Percentiles rank a stretch among this genome's conserved stretches.
Conservation (phyloP, 2,113 vertebrate genomes). For the Xerus inauris region DNA sequence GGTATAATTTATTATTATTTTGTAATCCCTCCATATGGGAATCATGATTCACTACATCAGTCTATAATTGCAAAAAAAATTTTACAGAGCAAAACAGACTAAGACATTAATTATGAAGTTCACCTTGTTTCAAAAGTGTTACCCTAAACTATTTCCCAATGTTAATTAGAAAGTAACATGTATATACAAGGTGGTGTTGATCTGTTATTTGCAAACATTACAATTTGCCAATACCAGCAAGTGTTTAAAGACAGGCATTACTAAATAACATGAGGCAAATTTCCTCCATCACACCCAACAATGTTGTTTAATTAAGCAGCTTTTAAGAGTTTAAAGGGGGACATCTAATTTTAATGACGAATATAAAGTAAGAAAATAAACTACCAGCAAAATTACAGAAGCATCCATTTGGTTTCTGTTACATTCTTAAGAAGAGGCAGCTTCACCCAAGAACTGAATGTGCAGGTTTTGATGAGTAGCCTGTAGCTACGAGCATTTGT, state of each 20-base stretch:
- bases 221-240: constrained; percentile 76
- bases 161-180: constrained; percentile 51
- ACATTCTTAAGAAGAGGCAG: not conserved
- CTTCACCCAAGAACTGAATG: not conserved
- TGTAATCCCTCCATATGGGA: not conserved
- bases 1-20: not conserved
- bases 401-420: not conserved
- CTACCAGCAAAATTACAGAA: not conserved
- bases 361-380: constrained; percentile 51
- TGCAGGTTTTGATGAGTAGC: not conserved
- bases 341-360: not conserved
- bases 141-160: not conserved
- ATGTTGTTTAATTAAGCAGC: constrained; percentile 14
- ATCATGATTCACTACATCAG: not conserved
- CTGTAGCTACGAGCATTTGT: not conserved
- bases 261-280: not conserved
- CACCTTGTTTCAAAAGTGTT: not conserved
- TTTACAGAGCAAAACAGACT: not conserved
- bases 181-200: constrained; percentile 66
- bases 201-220: constrained; percentile 77
- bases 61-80: constrained; percentile 50
- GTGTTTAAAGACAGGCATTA: constrained; percentile 75
- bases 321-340: not conserved
- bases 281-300: not conserved
- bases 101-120: constrained; percentile 64